phyloP scores from a whole-genome alignment of 2,113 vertebrate genomes.

The Siphamia tubifer region DNA sequence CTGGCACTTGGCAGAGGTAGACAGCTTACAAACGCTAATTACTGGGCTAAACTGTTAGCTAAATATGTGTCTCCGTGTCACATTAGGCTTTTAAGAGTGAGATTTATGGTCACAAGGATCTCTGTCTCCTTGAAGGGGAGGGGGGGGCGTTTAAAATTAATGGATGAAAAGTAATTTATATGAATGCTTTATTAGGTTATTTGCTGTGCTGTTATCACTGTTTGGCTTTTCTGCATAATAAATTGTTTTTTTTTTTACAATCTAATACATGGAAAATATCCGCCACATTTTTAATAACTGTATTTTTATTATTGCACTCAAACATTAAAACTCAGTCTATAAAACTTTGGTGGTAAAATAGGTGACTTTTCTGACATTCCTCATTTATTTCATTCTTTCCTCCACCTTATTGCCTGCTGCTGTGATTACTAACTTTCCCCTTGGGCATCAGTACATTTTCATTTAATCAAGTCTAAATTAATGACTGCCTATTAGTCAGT shows the following conservation, averaged over 20 bases:
- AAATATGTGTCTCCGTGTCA: conserved; percentile 54
- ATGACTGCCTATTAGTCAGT: conserved; percentile 25
- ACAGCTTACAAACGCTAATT: conserved; percentile 56
- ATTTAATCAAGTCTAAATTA: conserved; percentile 61
- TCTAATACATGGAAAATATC: background rate
- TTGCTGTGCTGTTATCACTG: conserved; percentile 7
- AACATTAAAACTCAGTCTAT: background rate
- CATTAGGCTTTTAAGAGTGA: conserved; percentile 49
- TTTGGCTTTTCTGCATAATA: background rate
- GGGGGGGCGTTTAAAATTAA: conserved; percentile 28
- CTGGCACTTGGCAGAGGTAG: conserved; percentile 57
- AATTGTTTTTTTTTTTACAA: conserved; percentile 6
- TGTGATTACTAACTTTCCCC: conserved; percentile 17
- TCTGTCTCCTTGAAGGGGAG: conserved; percentile 27
- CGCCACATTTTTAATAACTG: background rate
- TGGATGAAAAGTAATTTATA: conserved; percentile 26
- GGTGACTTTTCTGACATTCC: background rate
- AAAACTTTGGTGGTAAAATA: background rate
- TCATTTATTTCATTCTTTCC: conserved; percentile 1
- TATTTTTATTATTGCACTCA: background rate
- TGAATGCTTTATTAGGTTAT: conserved; percentile 25
- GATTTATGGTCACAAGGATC: conserved; percentile 45
- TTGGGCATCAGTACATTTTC: conserved; percentile 35
- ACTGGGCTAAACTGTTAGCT: conserved; percentile 58
- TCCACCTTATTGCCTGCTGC: background rate